Percentiles rank a stretch among this genome's conserved stretches.
Conservation (phyloP, 1,140 invertebrate genomes). For the Danaus plexippus region DNA sequence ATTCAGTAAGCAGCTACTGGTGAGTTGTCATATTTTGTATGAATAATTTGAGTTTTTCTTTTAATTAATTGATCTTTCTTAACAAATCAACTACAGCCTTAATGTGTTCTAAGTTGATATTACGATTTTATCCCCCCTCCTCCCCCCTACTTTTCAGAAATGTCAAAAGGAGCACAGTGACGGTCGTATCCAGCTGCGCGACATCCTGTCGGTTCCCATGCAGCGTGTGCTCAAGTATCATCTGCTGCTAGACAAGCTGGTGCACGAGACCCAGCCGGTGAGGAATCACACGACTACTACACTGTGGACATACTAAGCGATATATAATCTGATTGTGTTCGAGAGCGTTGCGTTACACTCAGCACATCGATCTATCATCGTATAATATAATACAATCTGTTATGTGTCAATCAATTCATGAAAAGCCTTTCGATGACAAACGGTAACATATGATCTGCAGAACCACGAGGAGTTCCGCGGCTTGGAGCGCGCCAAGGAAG, state of each 20-base stretch:
- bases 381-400: slow-evolving; percentile 8
- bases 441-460: slow-evolving; percentile 39
- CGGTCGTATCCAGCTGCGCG: slow-evolving; percentile 93
- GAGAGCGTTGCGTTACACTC: too few species aligned
- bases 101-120: slow-evolving; percentile 6
- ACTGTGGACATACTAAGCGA: too few species aligned
- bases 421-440: not conserved
- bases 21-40: slow-evolving; percentile 20
- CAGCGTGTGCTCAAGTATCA: slow-evolving; percentile 98
- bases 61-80: not conserved
- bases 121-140: too few species aligned
- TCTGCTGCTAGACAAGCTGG: slow-evolving; percentile 91
- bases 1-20: slow-evolving; percentile 50
- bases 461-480: slow-evolving; percentile 86
- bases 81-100: not conserved
- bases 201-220: slow-evolving; percentile 97
- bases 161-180: slow-evolving; percentile 95
- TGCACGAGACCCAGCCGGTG: slow-evolving; percentile 90
- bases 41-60: not conserved
- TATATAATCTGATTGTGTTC: too few species aligned
- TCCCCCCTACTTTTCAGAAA: slow-evolving; percentile 75
- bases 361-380: too few species aligned
- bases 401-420: not conserved
- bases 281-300: slow-evolving; percentile 26
- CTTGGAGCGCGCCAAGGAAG: slow-evolving; percentile 91